These are phyloP conservation scores for Portunus trituberculatus DNA, from an alignment of 1,140 invertebrate genomes.

Conservation along the genomic window DNA sequence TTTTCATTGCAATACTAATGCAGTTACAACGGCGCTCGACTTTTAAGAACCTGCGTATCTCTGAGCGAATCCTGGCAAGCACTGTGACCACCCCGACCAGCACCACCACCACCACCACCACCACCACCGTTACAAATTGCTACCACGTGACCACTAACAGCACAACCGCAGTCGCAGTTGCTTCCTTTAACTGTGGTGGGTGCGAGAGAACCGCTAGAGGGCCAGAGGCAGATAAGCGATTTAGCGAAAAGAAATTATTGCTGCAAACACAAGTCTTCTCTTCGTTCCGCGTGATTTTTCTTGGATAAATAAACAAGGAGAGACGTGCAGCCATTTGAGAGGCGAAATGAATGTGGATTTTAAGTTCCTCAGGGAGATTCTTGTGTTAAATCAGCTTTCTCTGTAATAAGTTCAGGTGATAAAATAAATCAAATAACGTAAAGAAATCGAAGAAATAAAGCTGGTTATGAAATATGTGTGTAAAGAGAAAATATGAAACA, in stretches of 20 bases:
- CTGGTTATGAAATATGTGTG: no score
- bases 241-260: background rate
- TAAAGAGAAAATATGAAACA: no score
- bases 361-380: background rate
- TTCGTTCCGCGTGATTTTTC: background rate
- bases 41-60: background rate
- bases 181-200: background rate
- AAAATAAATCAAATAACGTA: no score
- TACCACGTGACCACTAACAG: slow-evolving; percentile 33
- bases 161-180: background rate
- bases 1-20: background rate
- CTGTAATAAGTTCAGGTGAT: background rate
- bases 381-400: background rate
- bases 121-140: background rate
- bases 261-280: background rate
- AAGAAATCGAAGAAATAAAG: no score
- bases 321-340: background rate
- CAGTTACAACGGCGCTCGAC: background rate
- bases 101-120: background rate
- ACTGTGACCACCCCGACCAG: no score
- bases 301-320: background rate
- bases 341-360: background rate
- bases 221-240: background rate
- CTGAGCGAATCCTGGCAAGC: background rate
- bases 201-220: background rate